phyloP scores from a whole-genome alignment of 2,113 vertebrate species.

The Eurypyga helias region DNA sequence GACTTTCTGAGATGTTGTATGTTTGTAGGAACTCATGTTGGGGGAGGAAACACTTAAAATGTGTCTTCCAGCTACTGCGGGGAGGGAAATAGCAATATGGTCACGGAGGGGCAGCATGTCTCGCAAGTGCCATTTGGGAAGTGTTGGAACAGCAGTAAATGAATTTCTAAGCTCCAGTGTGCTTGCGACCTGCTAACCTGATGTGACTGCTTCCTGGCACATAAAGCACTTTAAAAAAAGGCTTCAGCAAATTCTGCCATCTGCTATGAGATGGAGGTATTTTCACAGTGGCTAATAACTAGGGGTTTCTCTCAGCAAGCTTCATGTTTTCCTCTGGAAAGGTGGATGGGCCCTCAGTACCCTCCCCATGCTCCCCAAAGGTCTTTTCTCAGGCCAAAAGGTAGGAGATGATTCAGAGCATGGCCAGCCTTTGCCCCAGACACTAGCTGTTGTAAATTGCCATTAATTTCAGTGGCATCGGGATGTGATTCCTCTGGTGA shows the following conservation, averaged over 20 bases:
- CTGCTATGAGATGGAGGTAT: neutral
- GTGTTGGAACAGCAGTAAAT: neutral
- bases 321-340: neutral
- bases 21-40: neutral
- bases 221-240: neutral
- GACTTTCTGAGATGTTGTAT: neutral
- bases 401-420: neutral
- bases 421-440: neutral
- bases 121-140: neutral
- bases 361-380: neutral
- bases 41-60: neutral
- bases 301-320: neutral
- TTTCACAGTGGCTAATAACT: neutral
- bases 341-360: neutral
- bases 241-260: neutral
- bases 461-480: neutral
- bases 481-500: neutral
- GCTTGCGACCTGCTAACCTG: neutral
- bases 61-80: neutral
- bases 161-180: neutral
- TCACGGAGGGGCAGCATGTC: neutral
- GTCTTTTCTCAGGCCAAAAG: neutral
- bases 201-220: neutral
- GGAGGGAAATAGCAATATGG: neutral
- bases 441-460: neutral